Conservation (phyloP, 2,888 invertebrate species). For the Ellobium chinense region DNA sequence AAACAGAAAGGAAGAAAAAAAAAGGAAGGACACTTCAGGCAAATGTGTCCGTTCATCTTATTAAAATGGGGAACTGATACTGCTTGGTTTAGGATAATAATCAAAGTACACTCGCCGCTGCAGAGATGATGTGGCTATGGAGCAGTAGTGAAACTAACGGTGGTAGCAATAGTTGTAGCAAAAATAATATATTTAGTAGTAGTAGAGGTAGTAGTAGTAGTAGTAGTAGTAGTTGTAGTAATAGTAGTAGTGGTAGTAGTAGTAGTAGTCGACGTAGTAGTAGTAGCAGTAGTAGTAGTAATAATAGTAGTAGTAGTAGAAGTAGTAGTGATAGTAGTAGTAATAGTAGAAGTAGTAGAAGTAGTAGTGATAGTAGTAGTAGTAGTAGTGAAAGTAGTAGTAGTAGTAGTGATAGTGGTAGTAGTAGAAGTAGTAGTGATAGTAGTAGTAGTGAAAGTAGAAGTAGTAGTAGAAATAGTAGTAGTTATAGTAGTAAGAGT, state of each 20-base stretch:
- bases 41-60: too few relatives aligned
- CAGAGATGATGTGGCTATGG: too few relatives aligned
- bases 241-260: neutral
- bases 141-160: neutral
- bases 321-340: constrained; percentile 3
- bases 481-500: constrained; percentile 27
- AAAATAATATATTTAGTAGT: neutral
- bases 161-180: neutral
- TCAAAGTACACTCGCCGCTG: too few relatives aligned
- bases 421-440: constrained; percentile 33
- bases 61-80: too few relatives aligned
- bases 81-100: too few relatives aligned
- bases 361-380: constrained; percentile 20
- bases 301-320: constrained; percentile 5
- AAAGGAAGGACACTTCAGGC: too few relatives aligned
- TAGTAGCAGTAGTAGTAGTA: constrained; percentile 8
- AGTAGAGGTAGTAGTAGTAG: neutral
- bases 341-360: constrained; percentile 5
- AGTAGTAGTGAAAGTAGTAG: neutral
- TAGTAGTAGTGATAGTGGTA: neutral
- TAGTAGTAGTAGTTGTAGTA: neutral
- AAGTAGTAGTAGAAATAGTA: constrained; percentile 29
- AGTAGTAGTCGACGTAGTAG: neutral
- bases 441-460: constrained; percentile 33
- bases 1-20: too few relatives aligned